These are phyloP conservation scores for Aldabrachelys gigantea DNA, from an alignment of 2,113 vertebrate species.

Conservation along the genomic window DNA sequence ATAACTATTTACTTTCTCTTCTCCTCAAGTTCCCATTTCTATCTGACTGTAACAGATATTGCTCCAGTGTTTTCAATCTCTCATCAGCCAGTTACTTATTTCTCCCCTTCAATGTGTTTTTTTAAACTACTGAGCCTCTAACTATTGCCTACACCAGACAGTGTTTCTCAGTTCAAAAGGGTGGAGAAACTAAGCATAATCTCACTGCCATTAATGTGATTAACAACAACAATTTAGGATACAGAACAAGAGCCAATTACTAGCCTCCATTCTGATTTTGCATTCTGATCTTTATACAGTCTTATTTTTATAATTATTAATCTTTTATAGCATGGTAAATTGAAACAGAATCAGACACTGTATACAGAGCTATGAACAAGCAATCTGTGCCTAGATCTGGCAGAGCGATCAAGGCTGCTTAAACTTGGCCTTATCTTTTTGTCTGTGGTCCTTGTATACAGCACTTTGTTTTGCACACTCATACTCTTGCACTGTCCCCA, in stretches of 20 bases:
- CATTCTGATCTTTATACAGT: background rate
- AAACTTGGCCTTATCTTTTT: background rate
- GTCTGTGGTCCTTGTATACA: background rate
- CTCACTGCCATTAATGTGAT: too few species aligned
- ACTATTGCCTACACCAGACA: background rate
- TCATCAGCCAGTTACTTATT: background rate
- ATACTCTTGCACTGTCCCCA: background rate
- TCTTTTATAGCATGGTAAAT: background rate
- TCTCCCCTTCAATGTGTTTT: background rate
- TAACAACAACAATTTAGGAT: too few species aligned
- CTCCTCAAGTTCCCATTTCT: background rate
- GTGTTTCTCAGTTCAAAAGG: too few species aligned
- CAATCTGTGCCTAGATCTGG: background rate
- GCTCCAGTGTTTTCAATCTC: background rate
- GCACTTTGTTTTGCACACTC: background rate
- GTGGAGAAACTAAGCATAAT: too few species aligned
- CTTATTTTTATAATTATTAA: background rate
- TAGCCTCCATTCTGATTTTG: too few species aligned
- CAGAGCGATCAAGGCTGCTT: background rate
- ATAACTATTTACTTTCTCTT: background rate
- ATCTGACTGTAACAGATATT: background rate
- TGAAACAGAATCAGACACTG: background rate
- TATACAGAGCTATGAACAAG: background rate
- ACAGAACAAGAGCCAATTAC: too few species aligned
- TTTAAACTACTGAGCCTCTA: background rate